These are phyloP conservation scores for Hybognathus amarus DNA, from an alignment of 2,797 vertebrate species.

Conservation along the genomic window DNA sequence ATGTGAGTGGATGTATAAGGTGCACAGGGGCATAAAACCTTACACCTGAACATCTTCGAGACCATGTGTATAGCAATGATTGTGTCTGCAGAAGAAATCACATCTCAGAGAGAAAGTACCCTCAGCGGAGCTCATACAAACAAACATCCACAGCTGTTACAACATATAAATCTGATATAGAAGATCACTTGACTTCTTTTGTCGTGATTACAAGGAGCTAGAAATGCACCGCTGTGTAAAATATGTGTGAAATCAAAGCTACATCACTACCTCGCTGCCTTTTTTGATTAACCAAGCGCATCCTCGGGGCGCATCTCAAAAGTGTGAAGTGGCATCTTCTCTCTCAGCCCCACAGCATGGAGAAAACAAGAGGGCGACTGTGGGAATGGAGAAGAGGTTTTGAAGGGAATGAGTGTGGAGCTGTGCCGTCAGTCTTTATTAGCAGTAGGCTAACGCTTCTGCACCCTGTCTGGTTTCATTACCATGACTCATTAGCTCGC, in stretches of 20 bases:
- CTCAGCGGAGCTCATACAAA: conserved; percentile 5
- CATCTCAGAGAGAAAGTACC: not conserved
- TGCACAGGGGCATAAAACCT: not conserved
- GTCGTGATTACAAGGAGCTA: not conserved
- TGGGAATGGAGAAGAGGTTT: conserved; percentile 42
- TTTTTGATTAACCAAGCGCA: conserved; percentile 48
- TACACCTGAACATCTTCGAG: conserved; percentile 21
- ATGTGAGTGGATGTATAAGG: not conserved
- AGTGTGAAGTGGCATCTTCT: conserved; percentile 14
- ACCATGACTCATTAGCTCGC: conserved; percentile 64
- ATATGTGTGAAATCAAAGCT: not conserved
- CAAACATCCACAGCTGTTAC: conserved; percentile 10
- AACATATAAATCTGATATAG: conserved; percentile 8
- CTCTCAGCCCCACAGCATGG: conserved; percentile 43
- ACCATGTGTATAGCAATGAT: not conserved
- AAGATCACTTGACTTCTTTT: conserved; percentile 26
- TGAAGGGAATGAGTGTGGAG: conserved; percentile 53
- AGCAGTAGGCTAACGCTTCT: conserved; percentile 58
- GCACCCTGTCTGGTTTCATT: conserved; percentile 64
- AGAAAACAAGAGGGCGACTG: conserved; percentile 49
- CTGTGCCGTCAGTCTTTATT: conserved; percentile 62
- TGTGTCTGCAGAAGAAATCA: conserved; percentile 11
- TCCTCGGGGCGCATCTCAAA: conserved; percentile 1
- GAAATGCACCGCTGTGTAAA: conserved; percentile 1
- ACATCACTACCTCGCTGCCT: not conserved